Conservation (phyloP, 2,797 vertebrate species). For the Poecile montanus region DNA sequence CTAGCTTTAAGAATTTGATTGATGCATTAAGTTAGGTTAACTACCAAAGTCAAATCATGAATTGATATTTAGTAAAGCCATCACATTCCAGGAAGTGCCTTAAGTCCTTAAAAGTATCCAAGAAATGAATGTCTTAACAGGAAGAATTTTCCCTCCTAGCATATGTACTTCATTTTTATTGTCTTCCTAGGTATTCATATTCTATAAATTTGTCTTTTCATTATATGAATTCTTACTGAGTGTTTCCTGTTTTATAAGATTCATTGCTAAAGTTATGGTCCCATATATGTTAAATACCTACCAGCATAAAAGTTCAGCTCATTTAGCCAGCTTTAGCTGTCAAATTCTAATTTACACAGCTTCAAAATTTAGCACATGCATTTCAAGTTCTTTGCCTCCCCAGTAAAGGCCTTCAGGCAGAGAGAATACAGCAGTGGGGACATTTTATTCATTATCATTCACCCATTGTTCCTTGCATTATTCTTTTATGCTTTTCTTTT, state of each 20-base stretch:
- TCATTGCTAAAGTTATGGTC: neutral
- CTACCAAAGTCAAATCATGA: neutral
- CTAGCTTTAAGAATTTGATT: neutral
- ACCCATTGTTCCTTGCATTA: neutral
- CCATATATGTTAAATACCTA: conserved; percentile 27
- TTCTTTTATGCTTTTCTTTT: neutral
- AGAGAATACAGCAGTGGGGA: neutral
- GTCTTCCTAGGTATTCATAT: neutral
- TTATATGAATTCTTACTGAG: neutral
- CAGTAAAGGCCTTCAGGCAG: neutral
- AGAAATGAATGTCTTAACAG: neutral
- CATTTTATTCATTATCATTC: conserved; percentile 40
- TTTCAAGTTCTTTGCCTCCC: neutral
- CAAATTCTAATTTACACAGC: conserved; percentile 3
- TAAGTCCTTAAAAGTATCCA: neutral
- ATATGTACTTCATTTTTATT: neutral
- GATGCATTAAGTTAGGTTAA: neutral
- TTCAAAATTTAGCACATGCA: conserved; percentile 1
- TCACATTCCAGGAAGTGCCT: neutral
- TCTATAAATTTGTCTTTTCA: conserved; percentile 26
- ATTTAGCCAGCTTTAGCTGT: conserved; percentile 21
- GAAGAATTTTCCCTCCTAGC: neutral
- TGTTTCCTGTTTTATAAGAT: neutral
- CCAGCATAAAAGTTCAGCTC: neutral
- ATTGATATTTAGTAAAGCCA: neutral